Base-by-base conservation (phyloP, 2,888 invertebrate genomes). In the Vandiemenella viatica region DNA sequence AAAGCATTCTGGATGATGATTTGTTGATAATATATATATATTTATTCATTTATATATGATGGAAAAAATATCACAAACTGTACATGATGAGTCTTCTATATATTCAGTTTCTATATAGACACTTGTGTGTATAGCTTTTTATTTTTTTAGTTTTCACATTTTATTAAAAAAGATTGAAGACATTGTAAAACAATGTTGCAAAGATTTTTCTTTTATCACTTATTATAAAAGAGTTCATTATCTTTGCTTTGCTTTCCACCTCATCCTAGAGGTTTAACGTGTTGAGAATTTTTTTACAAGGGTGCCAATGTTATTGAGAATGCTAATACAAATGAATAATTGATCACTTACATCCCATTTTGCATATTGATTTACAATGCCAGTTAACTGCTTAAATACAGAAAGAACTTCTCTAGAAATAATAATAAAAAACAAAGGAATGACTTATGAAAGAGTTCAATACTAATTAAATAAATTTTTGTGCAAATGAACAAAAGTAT, bases 41-140 rank as follows among this genome's bases (percentile, higher is more conserved):
- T n/a, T n/a, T 32, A 32, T 32, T 32, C n/a, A 32, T 32, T 32
- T 32, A 32, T 32, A 32, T 32, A 32, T 40, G 45, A 53, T 53
- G 48, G 50, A 50, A 50, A 50, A 53, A 52, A 49, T 53, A 53
- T 53, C 53, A 53, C 53, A 53, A 53, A 53, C 53, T 53, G 53
- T 53, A 53, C 53, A 53, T 41, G 47, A 47, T 47, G 47, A 47
- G 42, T 42, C 20, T 18, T 45, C 45, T 38, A 37, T 46, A 46
- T 47, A 32, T 43, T 48, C 45, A 42, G 43, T 50, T 46, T 43
- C 40, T 48, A 48, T 50, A 53, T 48, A 53, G 50, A 53, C 53
- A 50, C 50, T 50, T 53, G 53, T 53, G 53, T 53, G 53, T 45
- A 51, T 48, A 48, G 45, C 42, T 51, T 51, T 42, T 41, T 50